phyloP scores from a whole-genome alignment of 2,888 invertebrate species.

The Pseudoips prasinana region DNA sequence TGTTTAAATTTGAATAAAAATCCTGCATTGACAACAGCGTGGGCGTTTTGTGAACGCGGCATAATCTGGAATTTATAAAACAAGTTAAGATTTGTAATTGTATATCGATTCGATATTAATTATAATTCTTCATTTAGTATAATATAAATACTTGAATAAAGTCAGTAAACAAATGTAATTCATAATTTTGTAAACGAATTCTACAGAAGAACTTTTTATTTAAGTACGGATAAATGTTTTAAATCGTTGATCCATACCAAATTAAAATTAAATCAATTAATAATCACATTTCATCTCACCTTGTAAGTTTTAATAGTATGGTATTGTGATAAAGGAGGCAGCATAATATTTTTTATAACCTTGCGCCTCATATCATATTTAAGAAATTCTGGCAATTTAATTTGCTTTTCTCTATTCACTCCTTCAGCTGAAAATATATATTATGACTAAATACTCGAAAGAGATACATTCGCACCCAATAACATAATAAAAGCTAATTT shows the following conservation, averaged over 20 bases:
- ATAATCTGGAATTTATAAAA: slow-evolving; percentile 82
- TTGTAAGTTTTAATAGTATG: slow-evolving; percentile 43
- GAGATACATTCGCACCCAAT: too few species aligned
- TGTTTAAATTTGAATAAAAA: slow-evolving; percentile 82
- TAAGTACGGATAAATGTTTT: too few species aligned
- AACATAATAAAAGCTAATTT: too few species aligned
- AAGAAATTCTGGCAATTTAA: slow-evolving; percentile 66
- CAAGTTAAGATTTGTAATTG: background rate
- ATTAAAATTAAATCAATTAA: too few species aligned
- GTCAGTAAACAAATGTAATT: background rate
- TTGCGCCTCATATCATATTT: slow-evolving; percentile 64
- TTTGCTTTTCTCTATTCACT: slow-evolving; percentile 25
- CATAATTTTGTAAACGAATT: too few species aligned
- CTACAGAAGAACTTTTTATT: too few species aligned
- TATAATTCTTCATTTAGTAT: too few species aligned
- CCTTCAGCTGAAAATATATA: slow-evolving; percentile 43
- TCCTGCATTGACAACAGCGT: slow-evolving; percentile 89
- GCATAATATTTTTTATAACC: slow-evolving; percentile 41
- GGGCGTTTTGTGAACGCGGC: slow-evolving; percentile 87
- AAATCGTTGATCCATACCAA: too few species aligned
- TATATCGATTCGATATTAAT: background rate
- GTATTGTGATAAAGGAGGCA: slow-evolving; percentile 46
- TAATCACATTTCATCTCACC: too few species aligned
- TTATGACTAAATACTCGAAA: too few species aligned
- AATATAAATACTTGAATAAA: background rate